Base-by-base conservation (phyloP, 2,888 invertebrate genomes). In the Andrena fulva region DNA sequence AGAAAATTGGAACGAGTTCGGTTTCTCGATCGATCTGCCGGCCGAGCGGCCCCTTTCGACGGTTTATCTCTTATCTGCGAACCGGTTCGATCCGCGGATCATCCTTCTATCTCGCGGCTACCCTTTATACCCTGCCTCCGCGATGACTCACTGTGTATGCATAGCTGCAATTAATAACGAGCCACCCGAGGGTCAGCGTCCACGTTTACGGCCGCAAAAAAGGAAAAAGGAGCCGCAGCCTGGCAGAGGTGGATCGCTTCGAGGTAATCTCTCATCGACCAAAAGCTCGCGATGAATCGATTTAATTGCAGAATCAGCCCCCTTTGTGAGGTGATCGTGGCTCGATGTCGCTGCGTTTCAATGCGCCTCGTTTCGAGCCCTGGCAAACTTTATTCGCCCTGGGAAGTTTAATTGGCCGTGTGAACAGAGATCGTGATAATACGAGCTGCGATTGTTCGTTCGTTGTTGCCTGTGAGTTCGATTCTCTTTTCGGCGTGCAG, bases 21-120 rank as follows among this genome's bases (percentile, higher is more conserved):
- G 33, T 68, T 72, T 64, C 68, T 66, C 56, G 80, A 80, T 84
- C 85, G 80, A 80, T 84, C 71, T 80, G 83, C 64, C 75, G 66
- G 8, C 27, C 54, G 75, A 59, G 66, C 60, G 56, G 50, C 24
- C 16, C 20, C 16, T 33, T 31, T 54, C 42, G 20, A 27, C 24
- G 48, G 59, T 62, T 84, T 84, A 82, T 84, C 85, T 84, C 69
- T 85, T 80, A 85, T 85, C 85, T 80, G 1, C 64, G 80, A 84
- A 85, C 85, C 85, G 84, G 84, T 85, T 85, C 80, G 84, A 78
- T 75, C 68, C 69, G 35, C 64, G 77, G 84, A 85, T 84, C 77
- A 85, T 85, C 77, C 75, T 52, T 54, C 31, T 72, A 60, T 77
- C 64, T 77, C 64, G 56, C 78, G 60, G 42, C 50, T 72, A 27